Evolutionary conservation across 2,797 vertebrate species (phyloP).

Genomic region (Pteropus rufus): DNA sequence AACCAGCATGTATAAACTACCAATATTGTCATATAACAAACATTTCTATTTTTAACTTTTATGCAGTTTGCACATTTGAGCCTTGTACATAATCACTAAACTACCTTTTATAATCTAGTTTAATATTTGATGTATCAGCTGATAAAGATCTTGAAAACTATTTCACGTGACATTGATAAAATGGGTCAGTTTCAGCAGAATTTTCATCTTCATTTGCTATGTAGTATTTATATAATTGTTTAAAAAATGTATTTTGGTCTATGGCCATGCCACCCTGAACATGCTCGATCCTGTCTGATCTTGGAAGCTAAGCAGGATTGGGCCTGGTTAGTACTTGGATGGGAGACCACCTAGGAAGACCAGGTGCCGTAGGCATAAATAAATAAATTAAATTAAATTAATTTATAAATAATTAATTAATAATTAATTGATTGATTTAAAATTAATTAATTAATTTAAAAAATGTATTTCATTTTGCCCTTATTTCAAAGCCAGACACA

Average conservation of each 20-base stretch:
- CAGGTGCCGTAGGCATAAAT: no score
- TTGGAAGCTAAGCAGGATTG: no score
- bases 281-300: no score
- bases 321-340: no score
- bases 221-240: neutral
- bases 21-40: neutral
- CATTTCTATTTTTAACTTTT: slow-evolving; percentile 35
- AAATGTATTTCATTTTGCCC: neutral
- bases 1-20: slow-evolving; percentile 4
- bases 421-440: no score
- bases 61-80: neutral
- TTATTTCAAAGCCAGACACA: neutral
- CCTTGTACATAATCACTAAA: neutral
- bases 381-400: no score
- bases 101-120: neutral
- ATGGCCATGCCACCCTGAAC: no score
- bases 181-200: neutral
- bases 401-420: no score
- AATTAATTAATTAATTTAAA: neutral
- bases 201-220: slow-evolving; percentile 1
- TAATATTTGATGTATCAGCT: neutral
- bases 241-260: neutral
- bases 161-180: neutral
- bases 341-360: no score
- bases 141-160: neutral